Percentiles rank a stretch among this genome's conserved stretches.
These are phyloP conservation scores for Stigmatopora nigra DNA, from an alignment of 2,113 vertebrate species.

Conservation along the genomic window DNA sequence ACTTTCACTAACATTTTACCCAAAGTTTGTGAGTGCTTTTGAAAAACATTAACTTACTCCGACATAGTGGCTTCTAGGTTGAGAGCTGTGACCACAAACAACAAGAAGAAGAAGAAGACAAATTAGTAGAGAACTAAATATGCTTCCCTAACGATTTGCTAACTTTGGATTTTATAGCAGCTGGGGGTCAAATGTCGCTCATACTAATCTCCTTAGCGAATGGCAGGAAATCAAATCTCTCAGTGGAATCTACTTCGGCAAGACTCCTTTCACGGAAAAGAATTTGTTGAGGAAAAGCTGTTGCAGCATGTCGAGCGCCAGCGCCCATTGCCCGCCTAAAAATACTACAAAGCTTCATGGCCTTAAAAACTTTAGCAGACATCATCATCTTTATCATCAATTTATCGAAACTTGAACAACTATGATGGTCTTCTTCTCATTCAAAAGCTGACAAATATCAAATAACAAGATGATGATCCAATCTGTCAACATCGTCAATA, in stretches of 20 bases:
- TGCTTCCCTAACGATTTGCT: conserved; percentile 10
- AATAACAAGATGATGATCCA: not conserved
- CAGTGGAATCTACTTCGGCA: not conserved
- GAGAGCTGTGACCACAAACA: not conserved
- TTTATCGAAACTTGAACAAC: not conserved
- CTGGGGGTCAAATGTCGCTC: conserved; percentile 39
- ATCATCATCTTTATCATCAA: not conserved
- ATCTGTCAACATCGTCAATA: not conserved
- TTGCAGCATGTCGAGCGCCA: not conserved
- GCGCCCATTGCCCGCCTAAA: not conserved
- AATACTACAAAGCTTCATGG: not conserved
- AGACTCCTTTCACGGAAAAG: conserved; percentile 1
- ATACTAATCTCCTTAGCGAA: conserved; percentile 42
- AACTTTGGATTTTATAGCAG: conserved; percentile 43
- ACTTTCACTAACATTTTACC: not conserved
- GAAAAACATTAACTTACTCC: conserved; percentile 55
- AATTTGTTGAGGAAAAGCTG: not conserved
- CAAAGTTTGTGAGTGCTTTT: not conserved
- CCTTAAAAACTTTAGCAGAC: not conserved
- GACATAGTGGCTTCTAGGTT: conserved; percentile 58
- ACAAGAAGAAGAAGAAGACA: conserved; percentile 10
- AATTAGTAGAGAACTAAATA: not conserved
- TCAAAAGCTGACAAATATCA: not conserved
- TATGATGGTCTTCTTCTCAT: not conserved
- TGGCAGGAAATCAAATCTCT: conserved; percentile 19